Percentiles rank a stretch among this genome's conserved stretches.
Conservation (phyloP, 2,113 vertebrate genomes). For the Strigops habroptila region DNA sequence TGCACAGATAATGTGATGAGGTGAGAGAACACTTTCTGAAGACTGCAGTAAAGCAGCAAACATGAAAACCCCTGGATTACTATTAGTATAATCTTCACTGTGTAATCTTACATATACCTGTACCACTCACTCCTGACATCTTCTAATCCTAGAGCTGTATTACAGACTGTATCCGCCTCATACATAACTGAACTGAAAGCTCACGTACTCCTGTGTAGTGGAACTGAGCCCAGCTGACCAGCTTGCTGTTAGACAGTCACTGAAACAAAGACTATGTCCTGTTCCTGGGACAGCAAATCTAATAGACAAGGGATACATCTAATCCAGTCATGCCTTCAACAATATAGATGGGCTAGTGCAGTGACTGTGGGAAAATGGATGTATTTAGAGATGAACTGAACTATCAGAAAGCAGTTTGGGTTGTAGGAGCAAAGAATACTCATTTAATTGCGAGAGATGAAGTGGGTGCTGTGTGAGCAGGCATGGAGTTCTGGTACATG, state of each 20-base stretch:
- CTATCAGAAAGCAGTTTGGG: neutral
- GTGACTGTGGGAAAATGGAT: neutral
- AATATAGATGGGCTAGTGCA: neutral
- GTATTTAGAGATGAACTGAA: neutral
- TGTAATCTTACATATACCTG: neutral
- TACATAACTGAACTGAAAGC: neutral
- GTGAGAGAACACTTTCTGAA: neutral
- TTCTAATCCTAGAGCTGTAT: neutral
- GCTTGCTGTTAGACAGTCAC: neutral
- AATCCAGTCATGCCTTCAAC: neutral
- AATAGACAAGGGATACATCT: neutral
- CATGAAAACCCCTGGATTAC: neutral
- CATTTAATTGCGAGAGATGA: neutral
- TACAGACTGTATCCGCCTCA: neutral
- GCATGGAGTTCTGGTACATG: neutral
- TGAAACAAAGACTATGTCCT: neutral
- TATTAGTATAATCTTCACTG: neutral
- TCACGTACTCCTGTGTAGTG: neutral
- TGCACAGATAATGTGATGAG: neutral
- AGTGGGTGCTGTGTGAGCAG: neutral
- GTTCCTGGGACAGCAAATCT: neutral
- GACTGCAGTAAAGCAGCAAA: neutral
- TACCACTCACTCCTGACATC: neutral
- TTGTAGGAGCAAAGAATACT: neutral
- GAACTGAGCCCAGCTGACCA: neutral